Evolutionary conservation across 2,888 invertebrate species (phyloP).

Genomic region (Magallana nippona): DNA sequence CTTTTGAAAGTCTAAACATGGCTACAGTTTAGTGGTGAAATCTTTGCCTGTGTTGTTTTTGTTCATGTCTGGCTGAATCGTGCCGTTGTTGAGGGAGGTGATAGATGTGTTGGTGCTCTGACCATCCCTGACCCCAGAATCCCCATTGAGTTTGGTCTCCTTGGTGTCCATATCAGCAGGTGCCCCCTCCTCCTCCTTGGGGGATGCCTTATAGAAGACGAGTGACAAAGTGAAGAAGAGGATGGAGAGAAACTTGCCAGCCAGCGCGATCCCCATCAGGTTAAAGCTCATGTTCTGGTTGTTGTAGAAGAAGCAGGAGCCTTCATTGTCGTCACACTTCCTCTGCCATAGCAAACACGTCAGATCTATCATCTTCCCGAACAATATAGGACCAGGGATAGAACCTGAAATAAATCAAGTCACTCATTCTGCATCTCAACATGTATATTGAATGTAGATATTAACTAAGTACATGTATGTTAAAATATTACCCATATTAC

Average conservation of each 20-base stretch:
- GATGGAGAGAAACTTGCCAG: conserved; percentile 86
- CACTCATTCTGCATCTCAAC: too few species aligned
- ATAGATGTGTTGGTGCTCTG: neutral
- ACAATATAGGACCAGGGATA: conserved; percentile 96
- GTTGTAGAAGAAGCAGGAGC: conserved; percentile 88
- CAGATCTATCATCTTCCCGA: conserved; percentile 96
- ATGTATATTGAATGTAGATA: too few species aligned
- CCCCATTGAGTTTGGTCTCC: neutral
- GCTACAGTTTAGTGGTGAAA: neutral
- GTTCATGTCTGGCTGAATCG: neutral
- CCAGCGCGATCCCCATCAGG: conserved; percentile 86
- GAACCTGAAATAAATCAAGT: conserved; percentile 82
- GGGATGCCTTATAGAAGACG: conserved; percentile 87
- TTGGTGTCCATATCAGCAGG: neutral
- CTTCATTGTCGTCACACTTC: conserved; percentile 82
- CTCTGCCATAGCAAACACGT: conserved; percentile 94
- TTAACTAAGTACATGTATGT: too few species aligned
- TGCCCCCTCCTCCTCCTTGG: conserved; percentile 38
- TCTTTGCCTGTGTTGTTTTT: neutral
- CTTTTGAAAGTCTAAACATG: neutral
- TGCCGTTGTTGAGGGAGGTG: neutral
- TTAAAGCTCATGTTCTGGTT: conserved; percentile 87
- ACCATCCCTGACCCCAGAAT: neutral
- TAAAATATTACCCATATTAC: too few species aligned
- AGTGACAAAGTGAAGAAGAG: conserved; percentile 88